A percentile compares a stretch with the other conserved stretches of the same genome.
Evolutionary conservation across 2,888 invertebrate species (phyloP).

Genomic region (Drosophila algonquin): DNA sequence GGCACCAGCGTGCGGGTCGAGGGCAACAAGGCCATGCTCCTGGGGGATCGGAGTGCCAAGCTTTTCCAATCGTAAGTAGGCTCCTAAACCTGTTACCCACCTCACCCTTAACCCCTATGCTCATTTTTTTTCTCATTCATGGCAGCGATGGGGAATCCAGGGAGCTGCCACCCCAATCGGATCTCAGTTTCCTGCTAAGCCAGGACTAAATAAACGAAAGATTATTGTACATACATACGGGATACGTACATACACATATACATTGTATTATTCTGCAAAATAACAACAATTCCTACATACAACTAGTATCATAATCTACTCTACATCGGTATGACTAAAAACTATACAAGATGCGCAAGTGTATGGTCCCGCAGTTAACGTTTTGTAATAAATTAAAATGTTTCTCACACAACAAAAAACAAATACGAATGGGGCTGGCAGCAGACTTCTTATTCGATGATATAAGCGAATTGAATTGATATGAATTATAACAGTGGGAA

Average conservation of each 20-base stretch:
- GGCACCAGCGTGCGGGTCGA: constrained; percentile 88
- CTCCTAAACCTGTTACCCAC: constrained; percentile 1
- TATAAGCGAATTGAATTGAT: constrained; percentile 14
- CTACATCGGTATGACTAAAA: constrained; percentile 26
- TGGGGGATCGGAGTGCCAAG: constrained; percentile 87
- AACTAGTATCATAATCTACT: constrained; percentile 3
- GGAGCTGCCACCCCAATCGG: constrained; percentile 86
- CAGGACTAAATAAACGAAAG: not conserved
- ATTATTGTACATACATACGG: constrained; percentile 33
- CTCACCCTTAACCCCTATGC: not conserved
- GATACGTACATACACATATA: constrained; percentile 24
- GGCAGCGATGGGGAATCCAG: constrained; percentile 85
- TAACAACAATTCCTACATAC: constrained; percentile 39
- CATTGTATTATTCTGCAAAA: constrained; percentile 37
- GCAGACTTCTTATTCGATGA: constrained; percentile 44
- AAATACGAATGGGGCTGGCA: constrained; percentile 30
- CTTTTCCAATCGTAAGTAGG: constrained; percentile 87
- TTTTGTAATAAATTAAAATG: constrained; percentile 39
- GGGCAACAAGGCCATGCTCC: constrained; percentile 86
- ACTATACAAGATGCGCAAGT: not conserved
- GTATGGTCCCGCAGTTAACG: not conserved
- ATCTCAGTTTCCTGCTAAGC: constrained; percentile 86
- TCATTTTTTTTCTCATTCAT: constrained; percentile 63
- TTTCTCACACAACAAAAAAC: not conserved
- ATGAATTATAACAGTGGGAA: not conserved